These are phyloP conservation scores for Myoxocephalus aenaeus DNA, from an alignment of 2,797 vertebrate genomes.

Conservation along the genomic window DNA sequence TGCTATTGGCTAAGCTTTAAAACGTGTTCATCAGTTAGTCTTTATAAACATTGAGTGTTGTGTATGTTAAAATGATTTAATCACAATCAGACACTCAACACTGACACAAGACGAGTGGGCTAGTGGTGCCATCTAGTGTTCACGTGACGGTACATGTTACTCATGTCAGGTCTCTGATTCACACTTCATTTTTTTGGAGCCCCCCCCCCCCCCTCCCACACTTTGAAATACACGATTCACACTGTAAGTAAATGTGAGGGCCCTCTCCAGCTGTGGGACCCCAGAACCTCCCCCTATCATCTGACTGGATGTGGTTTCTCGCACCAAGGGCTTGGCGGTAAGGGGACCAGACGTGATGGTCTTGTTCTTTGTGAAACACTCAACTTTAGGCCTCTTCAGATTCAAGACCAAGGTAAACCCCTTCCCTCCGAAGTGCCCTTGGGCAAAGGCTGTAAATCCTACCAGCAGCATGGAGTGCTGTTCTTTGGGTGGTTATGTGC, in stretches of 20 bases:
- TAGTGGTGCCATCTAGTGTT: constrained; percentile 63
- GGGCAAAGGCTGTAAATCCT: neutral
- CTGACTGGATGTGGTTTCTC: neutral
- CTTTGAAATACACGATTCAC: neutral
- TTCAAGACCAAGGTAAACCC: neutral
- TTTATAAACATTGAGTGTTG: neutral
- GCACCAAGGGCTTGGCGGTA: neutral
- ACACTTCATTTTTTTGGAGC: neutral
- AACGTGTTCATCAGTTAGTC: neutral
- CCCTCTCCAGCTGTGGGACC: neutral
- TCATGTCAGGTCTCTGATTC: neutral
- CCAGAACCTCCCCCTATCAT: neutral
- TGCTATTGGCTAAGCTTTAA: neutral
- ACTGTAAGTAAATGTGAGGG: neutral
- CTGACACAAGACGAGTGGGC: neutral
- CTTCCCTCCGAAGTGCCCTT: neutral
- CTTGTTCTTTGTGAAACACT: neutral
- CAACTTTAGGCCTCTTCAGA: neutral
- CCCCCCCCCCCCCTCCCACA: neutral
- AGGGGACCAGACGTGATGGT: neutral
- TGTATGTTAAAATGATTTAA: neutral
- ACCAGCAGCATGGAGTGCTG: neutral
- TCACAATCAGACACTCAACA: neutral
- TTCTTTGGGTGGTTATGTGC: neutral
- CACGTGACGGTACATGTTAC: neutral